Evolutionary conservation across 2,888 invertebrate species (phyloP), one percentile per base, ranked within the genome.

Genomic region (Rotaria sp.): DNA sequence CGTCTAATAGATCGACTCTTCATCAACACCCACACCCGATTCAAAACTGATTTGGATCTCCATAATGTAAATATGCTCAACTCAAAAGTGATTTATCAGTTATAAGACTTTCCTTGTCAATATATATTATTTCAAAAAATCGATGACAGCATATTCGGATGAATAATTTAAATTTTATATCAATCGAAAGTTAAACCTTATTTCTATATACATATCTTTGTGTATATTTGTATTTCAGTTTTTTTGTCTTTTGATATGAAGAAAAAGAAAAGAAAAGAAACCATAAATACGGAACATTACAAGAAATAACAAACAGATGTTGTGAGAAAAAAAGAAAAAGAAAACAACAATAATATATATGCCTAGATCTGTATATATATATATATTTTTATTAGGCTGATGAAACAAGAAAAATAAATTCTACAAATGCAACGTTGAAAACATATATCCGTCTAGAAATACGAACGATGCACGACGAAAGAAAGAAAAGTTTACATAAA

Each of bases 251-350:
- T 35, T 35, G 67, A 35, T 67, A 67, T 67, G 18, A 67, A 67
- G 35, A 67, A 59, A 30, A 67, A 67, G 3, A 24, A 24, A 52
- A 15, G 11, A 50, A 50, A 50, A 50, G 50, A 67, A 67, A 67
- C 67, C 67, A 67, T 67, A 67, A 67, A 67, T 67, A 67, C 67
- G 67, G 18, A 35, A 67, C 67, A 67, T 30, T 67, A 67, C 67
- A 67, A 67, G 67, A 67, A 67, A 67, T 67, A 67, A 67, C 67
- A 67, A 67, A 67, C 30, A 67, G 38, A 35, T 18, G 67, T 35
- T 67, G 1, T n/a, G 35, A 67, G 67, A 67, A 35, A 21, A 67
- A 35, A 10, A 67, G 30, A 18, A 35, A 67, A 5, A 67, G 30
- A 35, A 30, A 67, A 67, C 67, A 67, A 59, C 30, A 35, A 35